A percentile compares a stretch with the other conserved stretches of the same genome.
phyloP scores from a whole-genome alignment of 35 echinoderm and acorn worm species.

The Lytechinus variegatus region DNA sequence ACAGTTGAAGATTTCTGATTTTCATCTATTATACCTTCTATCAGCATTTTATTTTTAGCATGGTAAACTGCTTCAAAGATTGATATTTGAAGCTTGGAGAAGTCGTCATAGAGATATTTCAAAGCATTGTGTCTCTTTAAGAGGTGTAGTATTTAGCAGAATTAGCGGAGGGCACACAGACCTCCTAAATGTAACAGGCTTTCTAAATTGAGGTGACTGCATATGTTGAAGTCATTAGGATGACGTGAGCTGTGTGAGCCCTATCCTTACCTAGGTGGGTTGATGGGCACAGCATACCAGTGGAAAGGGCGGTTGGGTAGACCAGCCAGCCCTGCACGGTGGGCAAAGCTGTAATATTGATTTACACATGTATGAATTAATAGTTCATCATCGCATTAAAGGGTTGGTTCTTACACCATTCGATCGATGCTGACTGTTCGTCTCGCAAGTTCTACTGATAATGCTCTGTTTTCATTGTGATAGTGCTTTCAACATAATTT shows the following conservation, averaged over 20 bases:
- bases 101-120: background rate
- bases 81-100: background rate
- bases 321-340: background rate
- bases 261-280: background rate
- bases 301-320: background rate
- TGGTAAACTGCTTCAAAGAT: too few species aligned
- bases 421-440: background rate
- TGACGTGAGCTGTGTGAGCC: conserved; percentile 24
- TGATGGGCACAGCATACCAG: conserved; percentile 22
- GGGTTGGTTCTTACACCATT: background rate
- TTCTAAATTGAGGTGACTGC: background rate
- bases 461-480: too few species aligned
- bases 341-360: conserved; percentile 1
- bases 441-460: too few species aligned
- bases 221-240: conserved; percentile 36
- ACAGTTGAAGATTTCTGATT: background rate
- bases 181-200: background rate
- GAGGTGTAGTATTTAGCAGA: background rate
- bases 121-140: background rate
- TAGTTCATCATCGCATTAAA: conserved; percentile 25
- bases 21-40: background rate
- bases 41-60: background rate
- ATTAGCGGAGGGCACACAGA: background rate
- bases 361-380: conserved; percentile 48
- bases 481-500: too few species aligned